Base-by-base conservation (phyloP, 1,140 invertebrate species). In the Calliphora vicina region DNA sequence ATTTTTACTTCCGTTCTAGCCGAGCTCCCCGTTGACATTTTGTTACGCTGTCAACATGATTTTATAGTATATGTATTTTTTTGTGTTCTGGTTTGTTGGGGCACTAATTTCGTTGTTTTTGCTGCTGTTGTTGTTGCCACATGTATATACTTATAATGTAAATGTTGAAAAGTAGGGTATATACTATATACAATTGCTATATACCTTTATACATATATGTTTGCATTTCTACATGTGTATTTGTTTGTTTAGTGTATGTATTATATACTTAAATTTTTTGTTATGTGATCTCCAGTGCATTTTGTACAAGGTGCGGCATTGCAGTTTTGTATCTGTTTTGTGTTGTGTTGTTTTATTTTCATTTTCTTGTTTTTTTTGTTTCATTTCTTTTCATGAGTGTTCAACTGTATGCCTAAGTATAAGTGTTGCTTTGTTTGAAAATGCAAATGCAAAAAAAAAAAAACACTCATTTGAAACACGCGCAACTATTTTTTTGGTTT, bases 281-380 rank as follows among this genome's bases (percentile, higher is more conserved):
- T 67, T 85, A 76, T 80, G 80, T 85, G 83, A 81, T 85, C 84
- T 85, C 81, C 42, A 80, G 72, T 83, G 83, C 87, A 88, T 85
- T 85, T 86, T 86, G 88, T 85, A 88, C 86, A 87, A 83, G 83
- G 80, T 57, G 80, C 80, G 57, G 74, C 74, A 78, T 23, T 67
- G 20, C 61, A 45, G 23, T 78, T 78, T 78, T 23, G 74, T 43
- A 78, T 43, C 35, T 78, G 35, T n/a, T 42, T 43, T 43, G 74
- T n/a, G n/a, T n/a, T n/a, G n/a, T n/a, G n/a, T n/a, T n/a, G n/a
- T n/a, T n/a, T n/a, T n/a, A n/a, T n/a, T n/a, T n/a, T n/a, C n/a
- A n/a, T n/a, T n/a, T n/a, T n/a, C 17, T 45, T 43, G 9, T 45
- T 43, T 43, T 20, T 12, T 1, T 29, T 12, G 8, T 29, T 1